Percentiles rank a stretch among this genome's conserved stretches.
Conservation (phyloP, 2,113 vertebrate genomes). For the Neoarius graeffei region DNA sequence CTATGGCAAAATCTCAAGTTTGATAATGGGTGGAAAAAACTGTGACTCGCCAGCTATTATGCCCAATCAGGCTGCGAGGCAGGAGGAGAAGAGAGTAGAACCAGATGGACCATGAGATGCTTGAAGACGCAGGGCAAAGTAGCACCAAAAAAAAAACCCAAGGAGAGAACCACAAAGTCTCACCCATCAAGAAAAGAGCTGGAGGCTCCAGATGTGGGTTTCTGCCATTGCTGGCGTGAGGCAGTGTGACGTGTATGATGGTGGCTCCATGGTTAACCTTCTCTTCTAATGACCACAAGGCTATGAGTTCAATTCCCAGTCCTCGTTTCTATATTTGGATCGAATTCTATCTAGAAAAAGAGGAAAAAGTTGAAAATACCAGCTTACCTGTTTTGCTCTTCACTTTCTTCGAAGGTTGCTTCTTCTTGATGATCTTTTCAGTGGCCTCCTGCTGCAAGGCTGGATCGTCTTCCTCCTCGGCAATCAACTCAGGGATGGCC, state of each 20-base stretch:
- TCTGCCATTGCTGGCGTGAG: neutral
- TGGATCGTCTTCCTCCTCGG: constrained; percentile 79
- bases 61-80: constrained; percentile 50
- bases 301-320: neutral
- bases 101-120: constrained; percentile 46
- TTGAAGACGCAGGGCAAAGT: constrained; percentile 33
- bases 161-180: constrained; percentile 12
- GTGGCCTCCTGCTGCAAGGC: constrained; percentile 63
- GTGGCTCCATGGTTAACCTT: neutral
- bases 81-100: constrained; percentile 44
- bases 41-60: constrained; percentile 56
- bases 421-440: constrained; percentile 68
- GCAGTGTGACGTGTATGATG: neutral
- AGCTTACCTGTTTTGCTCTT: constrained; percentile 74
- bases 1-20: constrained; percentile 50
- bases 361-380: neutral
- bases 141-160: neutral
- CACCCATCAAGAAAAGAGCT: constrained; percentile 14
- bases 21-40: constrained; percentile 58
- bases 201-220: constrained; percentile 26
- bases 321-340: neutral
- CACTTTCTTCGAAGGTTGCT: constrained; percentile 68
- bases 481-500: constrained; percentile 69
- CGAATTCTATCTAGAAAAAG: too few species aligned
- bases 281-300: constrained; percentile 8